Evolutionary conservation across 2,797 vertebrate genomes (phyloP).

Genomic region (Acanthopagrus latus): DNA sequence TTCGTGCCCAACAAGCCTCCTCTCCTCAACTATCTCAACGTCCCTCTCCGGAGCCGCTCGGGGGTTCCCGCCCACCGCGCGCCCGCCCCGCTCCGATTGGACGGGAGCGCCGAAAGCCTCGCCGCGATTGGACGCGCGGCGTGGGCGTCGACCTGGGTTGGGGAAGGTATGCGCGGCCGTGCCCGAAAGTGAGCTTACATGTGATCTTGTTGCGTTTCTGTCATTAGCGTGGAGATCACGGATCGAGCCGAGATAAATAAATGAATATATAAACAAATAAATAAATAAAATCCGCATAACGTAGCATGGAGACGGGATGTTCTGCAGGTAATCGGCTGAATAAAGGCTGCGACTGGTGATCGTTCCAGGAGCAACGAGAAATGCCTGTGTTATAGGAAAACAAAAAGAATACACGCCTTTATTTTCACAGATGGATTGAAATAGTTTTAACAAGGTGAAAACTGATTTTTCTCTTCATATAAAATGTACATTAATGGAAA

Average conservation of each 20-base stretch:
- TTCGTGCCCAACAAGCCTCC: slow-evolving; percentile 82
- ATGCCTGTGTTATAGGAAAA: not conserved
- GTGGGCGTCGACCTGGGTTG: slow-evolving; percentile 64
- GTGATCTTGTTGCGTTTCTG: slow-evolving; percentile 77
- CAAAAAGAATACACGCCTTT: not conserved
- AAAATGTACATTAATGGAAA: not conserved
- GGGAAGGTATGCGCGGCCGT: slow-evolving; percentile 46
- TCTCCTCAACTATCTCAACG: slow-evolving; percentile 75
- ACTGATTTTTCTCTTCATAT: not conserved
- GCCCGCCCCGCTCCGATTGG: slow-evolving; percentile 71
- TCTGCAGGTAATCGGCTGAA: slow-evolving; percentile 43
- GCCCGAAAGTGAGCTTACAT: slow-evolving; percentile 50
- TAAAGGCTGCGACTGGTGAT: slow-evolving; percentile 18
- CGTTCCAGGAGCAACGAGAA: not conserved
- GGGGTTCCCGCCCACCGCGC: slow-evolving; percentile 71
- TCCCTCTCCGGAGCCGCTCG: slow-evolving; percentile 71
- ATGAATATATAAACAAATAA: slow-evolving; percentile 21
- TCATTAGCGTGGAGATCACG: slow-evolving; percentile 71
- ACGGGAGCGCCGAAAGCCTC: not conserved
- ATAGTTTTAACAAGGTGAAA: not conserved
- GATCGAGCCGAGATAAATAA: slow-evolving; percentile 68
- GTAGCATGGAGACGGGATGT: slow-evolving; percentile 16
- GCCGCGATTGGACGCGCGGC: slow-evolving; percentile 66
- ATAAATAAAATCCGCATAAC: slow-evolving; percentile 38
- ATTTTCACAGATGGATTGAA: not conserved